These are phyloP conservation scores for Papilio glaucus DNA, from an alignment of 1,140 invertebrate genomes.

Conservation along the genomic window DNA sequence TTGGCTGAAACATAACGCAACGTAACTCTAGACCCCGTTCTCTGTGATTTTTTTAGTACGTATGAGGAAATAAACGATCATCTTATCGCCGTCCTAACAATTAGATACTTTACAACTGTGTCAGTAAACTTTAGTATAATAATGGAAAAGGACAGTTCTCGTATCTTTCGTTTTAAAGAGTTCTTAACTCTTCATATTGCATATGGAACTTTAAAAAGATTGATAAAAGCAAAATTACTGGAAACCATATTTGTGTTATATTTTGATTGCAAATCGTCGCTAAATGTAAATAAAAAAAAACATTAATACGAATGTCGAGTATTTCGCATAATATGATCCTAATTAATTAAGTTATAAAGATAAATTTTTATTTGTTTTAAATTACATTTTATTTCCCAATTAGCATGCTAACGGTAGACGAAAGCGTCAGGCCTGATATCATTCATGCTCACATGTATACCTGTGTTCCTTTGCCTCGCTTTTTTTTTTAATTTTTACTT, in stretches of 20 bases:
- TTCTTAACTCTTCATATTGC: too few relatives aligned
- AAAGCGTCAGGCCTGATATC: constrained; percentile 55
- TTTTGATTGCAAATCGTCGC: constrained; percentile 12
- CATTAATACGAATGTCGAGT: constrained; percentile 11
- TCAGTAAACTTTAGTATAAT: too few relatives aligned
- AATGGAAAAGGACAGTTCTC: too few relatives aligned
- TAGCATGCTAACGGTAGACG: constrained; percentile 46
- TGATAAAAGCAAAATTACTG: background rate
- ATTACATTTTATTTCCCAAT: constrained; percentile 38
- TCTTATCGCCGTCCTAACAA: too few relatives aligned
- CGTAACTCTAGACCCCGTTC: too few relatives aligned
- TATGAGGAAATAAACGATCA: too few relatives aligned
- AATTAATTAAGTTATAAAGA: constrained; percentile 35
- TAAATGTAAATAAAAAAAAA: constrained; percentile 21
- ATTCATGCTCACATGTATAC: constrained; percentile 58
- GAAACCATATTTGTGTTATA: background rate
- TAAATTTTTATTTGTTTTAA: constrained; percentile 36
- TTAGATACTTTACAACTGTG: too few relatives aligned
- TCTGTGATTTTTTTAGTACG: too few relatives aligned
- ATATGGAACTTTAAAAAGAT: background rate
- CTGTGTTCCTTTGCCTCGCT: constrained; percentile 48
- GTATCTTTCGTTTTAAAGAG: too few relatives aligned
- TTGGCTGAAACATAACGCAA: too few relatives aligned
- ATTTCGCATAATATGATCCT: constrained; percentile 23
- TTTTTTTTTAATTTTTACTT: constrained; percentile 46